Evolutionary conservation across 2,888 invertebrate genomes (phyloP), one percentile per base, ranked within the genome.

Genomic region (Exocentrus adspersus): DNA sequence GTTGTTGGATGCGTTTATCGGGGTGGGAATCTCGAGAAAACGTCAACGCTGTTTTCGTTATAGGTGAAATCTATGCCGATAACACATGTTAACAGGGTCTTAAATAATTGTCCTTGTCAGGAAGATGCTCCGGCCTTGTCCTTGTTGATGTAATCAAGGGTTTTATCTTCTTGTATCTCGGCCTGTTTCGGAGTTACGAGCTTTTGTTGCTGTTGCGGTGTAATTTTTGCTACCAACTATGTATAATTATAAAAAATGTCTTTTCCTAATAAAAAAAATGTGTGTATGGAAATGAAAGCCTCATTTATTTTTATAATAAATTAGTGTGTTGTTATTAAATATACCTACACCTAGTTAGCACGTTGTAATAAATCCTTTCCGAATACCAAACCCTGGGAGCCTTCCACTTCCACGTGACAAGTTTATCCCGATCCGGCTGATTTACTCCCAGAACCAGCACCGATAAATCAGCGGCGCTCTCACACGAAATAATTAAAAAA

Each of bases 31-130:
- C 68, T 68, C 28, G 30, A 51, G 62, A 56, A 62, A 60, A 52
- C 46, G 43, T 63, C 58, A 53, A 60, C 61, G 54, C 60, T 32
- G 60, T 51, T 56, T 56, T 46, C 46, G 56, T 63, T 65, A 61
- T 58, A 59, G 67, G n/a, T 60, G 59, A 67, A 67, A 65, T 65
- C 61, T 57, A 60, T 67, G 64, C 60, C 59, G 62, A 61, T 16
- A 54, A 70, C 67, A 67, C 63, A 59, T 72, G 72, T 70, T 67
- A 62, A 72, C 72, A 72, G 66, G 65, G 42, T 64, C 67, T 72
- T 72, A 72, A 72, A 70, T 72, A 72, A 72, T 72, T 72, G 63
- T 61, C 21, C 54, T 41, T 69, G 70, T 70, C 67, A 64, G 32
- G 32, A 1, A 14, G 45, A 54, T 43, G 54, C 28, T 19, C 54